Percentiles rank a stretch among this genome's conserved stretches.
Conservation (phyloP, 1,140 invertebrate species). For the Zaprionus vittiger region DNA sequence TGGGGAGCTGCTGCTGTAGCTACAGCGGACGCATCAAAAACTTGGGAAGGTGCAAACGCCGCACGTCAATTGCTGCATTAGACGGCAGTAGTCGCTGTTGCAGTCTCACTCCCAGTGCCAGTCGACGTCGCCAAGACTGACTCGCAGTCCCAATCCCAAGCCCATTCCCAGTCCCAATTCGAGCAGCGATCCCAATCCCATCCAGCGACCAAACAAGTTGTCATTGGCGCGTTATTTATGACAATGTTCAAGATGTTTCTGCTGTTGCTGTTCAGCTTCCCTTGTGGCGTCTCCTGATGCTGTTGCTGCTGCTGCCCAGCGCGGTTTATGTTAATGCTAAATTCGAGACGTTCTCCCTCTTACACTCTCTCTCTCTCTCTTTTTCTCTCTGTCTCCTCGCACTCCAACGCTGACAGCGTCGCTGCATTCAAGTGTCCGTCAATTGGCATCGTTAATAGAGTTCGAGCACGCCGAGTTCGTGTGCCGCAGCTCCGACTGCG, state of each 20-base stretch:
- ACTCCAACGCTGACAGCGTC: constrained; percentile 55
- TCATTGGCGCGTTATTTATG: constrained; percentile 82
- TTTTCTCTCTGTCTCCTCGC: not conserved
- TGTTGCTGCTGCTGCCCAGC: constrained; percentile 33
- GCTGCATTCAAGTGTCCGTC: constrained; percentile 79
- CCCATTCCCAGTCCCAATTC: constrained; percentile 40
- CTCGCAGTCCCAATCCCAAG: constrained; percentile 20
- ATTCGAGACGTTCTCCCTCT: constrained; percentile 15
- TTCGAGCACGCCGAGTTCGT: constrained; percentile 64
- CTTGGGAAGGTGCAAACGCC: constrained; percentile 75
- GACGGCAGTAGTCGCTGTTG: constrained; percentile 49
- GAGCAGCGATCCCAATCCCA: constrained; percentile 39
- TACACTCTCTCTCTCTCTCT: not conserved
- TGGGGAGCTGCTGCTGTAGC: constrained; percentile 48
- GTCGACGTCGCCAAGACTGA: constrained; percentile 22
- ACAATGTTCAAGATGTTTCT: constrained; percentile 80
- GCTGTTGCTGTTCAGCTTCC: constrained; percentile 14
- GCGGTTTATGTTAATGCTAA: constrained; percentile 76
- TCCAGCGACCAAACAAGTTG: constrained; percentile 68
- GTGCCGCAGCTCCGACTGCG: constrained; percentile 25
- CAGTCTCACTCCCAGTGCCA: constrained; percentile 22
- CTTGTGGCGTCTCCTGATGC: constrained; percentile 37
- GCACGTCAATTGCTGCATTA: constrained; percentile 80
- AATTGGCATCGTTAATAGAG: constrained; percentile 81
- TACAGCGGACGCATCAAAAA: constrained; percentile 69